Base-by-base conservation (phyloP, 1,140 invertebrate genomes). In the Zaprionus davidi region DNA sequence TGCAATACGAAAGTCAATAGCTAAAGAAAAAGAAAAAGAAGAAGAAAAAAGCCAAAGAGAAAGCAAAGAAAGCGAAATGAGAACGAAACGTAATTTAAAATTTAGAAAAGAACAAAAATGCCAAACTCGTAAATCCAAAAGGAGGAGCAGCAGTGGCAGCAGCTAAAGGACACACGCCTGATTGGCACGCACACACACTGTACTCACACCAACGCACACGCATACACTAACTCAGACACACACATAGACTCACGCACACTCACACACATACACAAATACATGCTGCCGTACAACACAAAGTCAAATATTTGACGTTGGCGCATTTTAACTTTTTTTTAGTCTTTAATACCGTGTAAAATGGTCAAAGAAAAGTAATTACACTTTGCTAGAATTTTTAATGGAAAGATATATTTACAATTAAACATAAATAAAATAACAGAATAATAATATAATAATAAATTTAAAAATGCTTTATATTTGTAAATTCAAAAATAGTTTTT, bases 271-370 rank as follows among this genome's bases (percentile, higher is more conserved):
- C n/a, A 24, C 49, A 53, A 15, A 71, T 24, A 73, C 62, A 66
- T 24, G 44, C 38, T 31, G 28, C 56, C 31, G 49, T 20, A 79
- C 70, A 79, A 82, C 76, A 87, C 81, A 87, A 87, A 87, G 83
- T 88, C 84, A 87, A 87, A 87, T 87, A 87, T 88, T 88, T 87
- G 84, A 83, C 68, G 78, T 88, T 88, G 77, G 68, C 65, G 73
- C 64, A 87, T 87, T 87, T 87, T 64, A 87, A 84, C 81, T 85
- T 86, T 87, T 87, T 88, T 69, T 59, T 57, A 51, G 56, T 51
- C 41, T 58, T 46, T 58, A 46, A 57, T 49, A 22, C 26, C 13
- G 41, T 34, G 55, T 24, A 46, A 46, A 58, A 24, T 24, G 9
- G 9, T 6, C 0, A 15, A 20, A 49, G 2, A 15, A 36, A 2